Conservation (phyloP, 92 coral and sea anemone species). For the Phenganax stokvisi region DNA sequence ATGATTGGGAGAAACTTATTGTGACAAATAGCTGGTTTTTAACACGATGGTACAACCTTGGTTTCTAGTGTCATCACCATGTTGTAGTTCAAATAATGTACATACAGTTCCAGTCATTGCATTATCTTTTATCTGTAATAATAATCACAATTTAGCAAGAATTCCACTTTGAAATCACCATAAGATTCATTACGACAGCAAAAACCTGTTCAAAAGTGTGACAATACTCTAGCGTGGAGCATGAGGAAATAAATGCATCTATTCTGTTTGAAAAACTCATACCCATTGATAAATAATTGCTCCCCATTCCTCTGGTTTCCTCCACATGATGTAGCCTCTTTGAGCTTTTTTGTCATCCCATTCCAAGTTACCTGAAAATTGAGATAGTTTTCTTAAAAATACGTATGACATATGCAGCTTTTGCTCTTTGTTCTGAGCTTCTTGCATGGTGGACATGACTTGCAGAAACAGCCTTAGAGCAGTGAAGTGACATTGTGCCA, state of each 20-base stretch:
- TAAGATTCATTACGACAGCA: neutral
- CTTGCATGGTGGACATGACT: no score
- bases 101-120: constrained; percentile 96
- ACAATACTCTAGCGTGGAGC: no score
- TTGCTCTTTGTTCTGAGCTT: no score
- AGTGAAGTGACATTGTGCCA: no score
- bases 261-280: neutral
- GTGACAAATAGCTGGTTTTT: no score
- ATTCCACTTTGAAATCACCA: no score
- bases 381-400: neutral
- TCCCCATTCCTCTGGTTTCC: constrained; percentile 98
- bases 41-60: constrained; percentile 53
- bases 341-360: constrained; percentile 90
- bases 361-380: constrained; percentile 70
- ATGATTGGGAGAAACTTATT: no score
- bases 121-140: constrained; percentile 72
- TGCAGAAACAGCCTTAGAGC: no score
- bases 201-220: neutral
- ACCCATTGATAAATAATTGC: constrained; percentile 90
- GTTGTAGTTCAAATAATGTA: constrained; percentile 81
- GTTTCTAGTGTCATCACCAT: constrained; percentile 89
- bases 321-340: constrained; percentile 93
- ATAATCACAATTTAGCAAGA: neutral
- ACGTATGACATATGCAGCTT: no score
- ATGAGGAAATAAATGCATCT: no score